Evolutionary conservation across 2,888 invertebrate species (phyloP).

Genomic region (Cartodere bifasciata): DNA sequence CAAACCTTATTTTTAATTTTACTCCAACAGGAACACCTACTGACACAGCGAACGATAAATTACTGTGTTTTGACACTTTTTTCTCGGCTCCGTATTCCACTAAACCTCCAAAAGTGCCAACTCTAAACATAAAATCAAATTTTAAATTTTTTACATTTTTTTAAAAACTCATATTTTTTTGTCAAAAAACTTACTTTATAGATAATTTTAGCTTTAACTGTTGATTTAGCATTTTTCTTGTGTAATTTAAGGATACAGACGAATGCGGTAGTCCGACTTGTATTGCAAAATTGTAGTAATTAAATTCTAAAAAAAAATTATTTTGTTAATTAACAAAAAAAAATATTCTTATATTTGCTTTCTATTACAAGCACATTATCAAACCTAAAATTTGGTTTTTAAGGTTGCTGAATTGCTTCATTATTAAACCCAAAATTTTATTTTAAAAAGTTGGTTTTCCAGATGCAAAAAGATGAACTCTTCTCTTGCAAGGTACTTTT

Average conservation of each 20-base stretch:
- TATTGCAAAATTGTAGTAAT: conserved; percentile 49
- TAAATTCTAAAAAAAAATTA: conserved; percentile 26
- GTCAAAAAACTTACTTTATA: conserved; percentile 58
- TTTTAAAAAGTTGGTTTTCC: no score
- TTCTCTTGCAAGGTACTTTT: no score
- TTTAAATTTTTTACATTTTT: conserved; percentile 1
- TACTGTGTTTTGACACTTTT: conserved; percentile 81
- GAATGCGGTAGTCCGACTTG: conserved; percentile 77
- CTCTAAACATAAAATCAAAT: conserved; percentile 38
- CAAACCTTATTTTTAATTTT: conserved; percentile 72
- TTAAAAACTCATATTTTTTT: no score
- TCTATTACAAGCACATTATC: no score
- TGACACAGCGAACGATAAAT: conserved; percentile 70
- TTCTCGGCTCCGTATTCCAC: conserved; percentile 89
- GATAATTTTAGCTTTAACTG: conserved; percentile 66
- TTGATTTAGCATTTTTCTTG: conserved; percentile 66
- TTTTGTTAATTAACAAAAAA: conserved; percentile 5
- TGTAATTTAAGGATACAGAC: conserved; percentile 60
- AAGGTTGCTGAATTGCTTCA: no score
- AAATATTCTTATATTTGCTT: no score
- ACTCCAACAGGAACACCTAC: conserved; percentile 83
- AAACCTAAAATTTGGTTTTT: no score
- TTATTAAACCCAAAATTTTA: no score
- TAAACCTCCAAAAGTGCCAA: conserved; percentile 75
- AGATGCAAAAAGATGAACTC: no score